Base-by-base conservation (phyloP, 2,888 invertebrate species). In the Vannuccia rotundouncinata region DNA sequence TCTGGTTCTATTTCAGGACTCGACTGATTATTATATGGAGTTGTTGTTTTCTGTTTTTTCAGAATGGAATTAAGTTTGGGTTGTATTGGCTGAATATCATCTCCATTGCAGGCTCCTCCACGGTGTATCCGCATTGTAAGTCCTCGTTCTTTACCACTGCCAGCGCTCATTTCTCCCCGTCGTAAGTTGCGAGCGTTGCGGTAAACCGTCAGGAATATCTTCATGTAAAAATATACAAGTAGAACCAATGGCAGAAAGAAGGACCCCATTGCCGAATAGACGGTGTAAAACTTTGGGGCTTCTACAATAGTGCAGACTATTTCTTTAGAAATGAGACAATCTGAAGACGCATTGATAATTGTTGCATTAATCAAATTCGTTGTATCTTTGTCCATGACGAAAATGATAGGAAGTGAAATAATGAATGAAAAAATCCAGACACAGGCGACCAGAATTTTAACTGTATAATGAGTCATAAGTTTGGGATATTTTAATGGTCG, bases 401-500 rank as follows among this genome's bases (percentile, higher is more conserved):
- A 79, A 17, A 78, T 78, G 5, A 74, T 79, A 10, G 79, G 79
- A 10, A 77, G 25, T n/a, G 75, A 79, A 30, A 79, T 77, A 1
- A 79, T 25, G 31, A 79, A 79, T 1, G 79, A 29, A 1, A 77
- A 29, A 5, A 77, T 77, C 79, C 79, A 79, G 1, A 78, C 79
- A 29, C 28, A 77, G n/a, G 76, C 28, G 10, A 79, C 79, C 25
- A 79, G 27, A 31, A 79, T 30, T 25, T 74, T 25, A 77, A 74
- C 79, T 17, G 75, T 2, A 13, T 29, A 28, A 27, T 77, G 29
- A 29, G 95, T 92, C 84, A 95, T 90, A 85, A 94, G 91, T 84
- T 93, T 91, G 29, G 96, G 95, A 90, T 98, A 98, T 87, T 93
- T 93, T 85, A 98, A 94, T 0, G 98, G 98, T 79, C 95, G 91